Evolutionary conservation across 2,113 vertebrate genomes (phyloP).

Genomic region (Hypocryptadius cinnamomeus): DNA sequence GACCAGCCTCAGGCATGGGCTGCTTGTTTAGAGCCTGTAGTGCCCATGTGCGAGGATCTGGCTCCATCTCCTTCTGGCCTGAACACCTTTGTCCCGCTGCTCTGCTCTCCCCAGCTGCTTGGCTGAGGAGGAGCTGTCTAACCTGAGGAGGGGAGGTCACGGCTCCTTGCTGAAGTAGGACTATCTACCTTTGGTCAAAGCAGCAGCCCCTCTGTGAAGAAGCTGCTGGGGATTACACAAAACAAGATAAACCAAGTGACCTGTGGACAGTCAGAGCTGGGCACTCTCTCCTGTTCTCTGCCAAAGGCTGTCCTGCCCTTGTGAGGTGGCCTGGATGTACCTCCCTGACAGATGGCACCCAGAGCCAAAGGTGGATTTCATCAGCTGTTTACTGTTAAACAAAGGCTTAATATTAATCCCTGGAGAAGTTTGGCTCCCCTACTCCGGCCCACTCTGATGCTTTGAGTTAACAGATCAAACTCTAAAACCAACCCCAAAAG

Average conservation of each 20-base stretch:
- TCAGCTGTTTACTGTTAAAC: constrained; percentile 15
- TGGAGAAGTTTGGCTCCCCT: background rate
- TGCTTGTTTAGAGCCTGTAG: background rate
- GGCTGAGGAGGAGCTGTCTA: background rate
- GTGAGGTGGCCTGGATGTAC: background rate
- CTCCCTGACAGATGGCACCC: background rate
- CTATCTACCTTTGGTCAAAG: background rate
- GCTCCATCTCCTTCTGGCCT: background rate
- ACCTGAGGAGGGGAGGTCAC: background rate
- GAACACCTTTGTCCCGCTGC: accelerated
- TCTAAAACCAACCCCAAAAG: background rate
- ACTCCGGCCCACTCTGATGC: background rate
- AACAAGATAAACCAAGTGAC: background rate
- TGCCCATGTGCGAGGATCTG: background rate
- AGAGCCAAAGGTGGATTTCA: constrained; percentile 29
- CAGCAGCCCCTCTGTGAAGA: background rate
- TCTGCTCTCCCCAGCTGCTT: background rate
- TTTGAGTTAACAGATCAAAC: background rate
- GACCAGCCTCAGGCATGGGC: background rate
- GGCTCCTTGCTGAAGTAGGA: background rate
- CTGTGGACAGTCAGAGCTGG: background rate
- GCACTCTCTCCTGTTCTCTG: background rate
- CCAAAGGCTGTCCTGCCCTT: background rate
- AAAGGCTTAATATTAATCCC: constrained; percentile 43
- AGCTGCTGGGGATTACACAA: background rate